Conservation (phyloP, 2,797 vertebrate genomes). For the Rhinella marina region DNA sequence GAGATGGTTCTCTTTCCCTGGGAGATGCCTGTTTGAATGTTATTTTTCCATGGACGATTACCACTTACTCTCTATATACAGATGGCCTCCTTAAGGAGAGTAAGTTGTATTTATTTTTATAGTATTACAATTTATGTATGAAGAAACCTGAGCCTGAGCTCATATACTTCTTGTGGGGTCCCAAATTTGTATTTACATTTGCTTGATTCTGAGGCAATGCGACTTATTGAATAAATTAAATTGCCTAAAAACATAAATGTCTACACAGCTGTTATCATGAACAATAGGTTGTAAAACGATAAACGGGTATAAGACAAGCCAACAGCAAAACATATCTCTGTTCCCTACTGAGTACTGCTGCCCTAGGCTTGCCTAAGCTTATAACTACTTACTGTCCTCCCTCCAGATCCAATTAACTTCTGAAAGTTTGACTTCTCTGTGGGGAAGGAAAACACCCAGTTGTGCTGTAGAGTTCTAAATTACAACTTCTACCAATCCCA, state of each 20-base stretch:
- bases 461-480: conserved; percentile 4
- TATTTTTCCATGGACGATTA: too few species aligned
- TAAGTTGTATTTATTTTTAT: not conserved
- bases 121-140: not conserved
- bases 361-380: conserved; percentile 9
- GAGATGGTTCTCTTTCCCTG: too few species aligned
- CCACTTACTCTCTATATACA: too few species aligned
- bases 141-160: not conserved
- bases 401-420: conserved; percentile 26
- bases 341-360: not conserved
- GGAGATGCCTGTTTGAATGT: too few species aligned
- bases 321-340: not conserved
- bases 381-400: not conserved
- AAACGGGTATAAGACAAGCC: not conserved
- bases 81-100: not conserved
- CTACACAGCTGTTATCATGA: not conserved
- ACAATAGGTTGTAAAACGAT: conserved; percentile 1
- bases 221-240: not conserved
- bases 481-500: conserved; percentile 8
- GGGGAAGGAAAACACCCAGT: conserved; percentile 6
- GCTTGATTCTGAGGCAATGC: not conserved
- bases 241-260: not conserved
- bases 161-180: not conserved
- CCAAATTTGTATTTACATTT: not conserved
- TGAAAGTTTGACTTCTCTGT: not conserved